phyloP scores from a whole-genome alignment of 2,888 invertebrate genomes.

The Drosophila hawaiiensis region DNA sequence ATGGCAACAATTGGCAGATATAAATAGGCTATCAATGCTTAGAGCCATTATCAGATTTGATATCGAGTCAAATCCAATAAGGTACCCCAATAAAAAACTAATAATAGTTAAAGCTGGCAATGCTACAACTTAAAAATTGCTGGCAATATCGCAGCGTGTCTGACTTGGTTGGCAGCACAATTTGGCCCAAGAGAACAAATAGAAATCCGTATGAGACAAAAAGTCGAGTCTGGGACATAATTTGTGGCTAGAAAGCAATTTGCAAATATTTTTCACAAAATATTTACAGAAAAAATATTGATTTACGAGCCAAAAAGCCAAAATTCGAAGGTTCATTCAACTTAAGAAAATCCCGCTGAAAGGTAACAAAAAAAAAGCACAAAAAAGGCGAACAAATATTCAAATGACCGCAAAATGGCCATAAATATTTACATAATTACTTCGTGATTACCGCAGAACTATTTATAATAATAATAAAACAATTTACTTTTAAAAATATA shows the following conservation, averaged over 20 bases:
- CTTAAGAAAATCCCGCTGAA: constrained; percentile 23
- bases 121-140: constrained; percentile 3
- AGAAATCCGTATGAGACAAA: constrained; percentile 11
- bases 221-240: constrained; percentile 15
- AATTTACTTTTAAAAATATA: background rate
- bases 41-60: background rate
- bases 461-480: background rate
- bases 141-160: constrained; percentile 4
- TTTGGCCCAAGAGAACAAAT: constrained; percentile 28
- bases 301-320: constrained; percentile 48
- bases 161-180: background rate
- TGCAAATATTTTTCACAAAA: constrained; percentile 39
- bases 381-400: constrained; percentile 2
- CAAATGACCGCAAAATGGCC: constrained; percentile 4
- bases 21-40: background rate
- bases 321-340: constrained; percentile 56
- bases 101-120: constrained; percentile 12
- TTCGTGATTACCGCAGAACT: background rate
- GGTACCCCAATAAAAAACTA: background rate
- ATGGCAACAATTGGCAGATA: background rate
- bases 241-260: constrained; percentile 25
- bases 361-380: background rate
- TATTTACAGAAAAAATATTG: constrained; percentile 64
- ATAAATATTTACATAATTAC: constrained; percentile 29
- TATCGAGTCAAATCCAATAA: background rate